Base-by-base conservation (phyloP, 2,888 invertebrate species). In the Dryocosmus kuriphilus region DNA sequence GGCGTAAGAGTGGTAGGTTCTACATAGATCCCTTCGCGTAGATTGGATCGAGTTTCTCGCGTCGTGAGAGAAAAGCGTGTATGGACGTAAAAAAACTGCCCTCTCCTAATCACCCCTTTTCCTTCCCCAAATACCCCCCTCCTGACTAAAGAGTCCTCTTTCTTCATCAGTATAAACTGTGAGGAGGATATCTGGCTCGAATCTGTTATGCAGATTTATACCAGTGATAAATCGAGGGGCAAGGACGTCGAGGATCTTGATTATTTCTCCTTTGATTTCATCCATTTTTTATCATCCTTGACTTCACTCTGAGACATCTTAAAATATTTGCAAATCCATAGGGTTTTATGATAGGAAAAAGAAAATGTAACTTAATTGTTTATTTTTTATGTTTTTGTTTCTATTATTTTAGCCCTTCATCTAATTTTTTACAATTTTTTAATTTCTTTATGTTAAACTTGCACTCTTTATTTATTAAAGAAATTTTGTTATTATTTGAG, bases 1-100 rank as follows among this genome's bases (percentile, higher is more conserved):
- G 65, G 84, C 83, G 85, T 89, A 88, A 89, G 86, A 84, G 85
- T 85, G 86, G 89, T 89, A 90, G 90, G 90, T 90, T 90, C 90
- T 88, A 90, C 90, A 90, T 90, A 90, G 90, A 91, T 91, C 87
- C 86, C 87, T 86, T 84, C 83, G 88, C 81, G 83, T 80, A 89
- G 90, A 91, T 91, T 90, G 90, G 90, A 89, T 91, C 90, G 89
- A 89, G 89, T 91, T 91, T 90, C 90, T 89, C 87, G 89, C 87
- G 87, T 89, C 89, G 88, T 88, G 88, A 87, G 88, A 89, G 88
- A 88, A 87, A 88, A 88, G 87, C 86, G 85, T 84, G 83, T 77
- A 76, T 30, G 46, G 46, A 32, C 80, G 73, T 75, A 76, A 65
- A 77, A 41, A 9, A 71, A 24, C 27, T 60, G 65, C 73, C 67